Evolutionary conservation across 2,113 vertebrate genomes (phyloP).

Genomic region (Fulmarus glacialis): DNA sequence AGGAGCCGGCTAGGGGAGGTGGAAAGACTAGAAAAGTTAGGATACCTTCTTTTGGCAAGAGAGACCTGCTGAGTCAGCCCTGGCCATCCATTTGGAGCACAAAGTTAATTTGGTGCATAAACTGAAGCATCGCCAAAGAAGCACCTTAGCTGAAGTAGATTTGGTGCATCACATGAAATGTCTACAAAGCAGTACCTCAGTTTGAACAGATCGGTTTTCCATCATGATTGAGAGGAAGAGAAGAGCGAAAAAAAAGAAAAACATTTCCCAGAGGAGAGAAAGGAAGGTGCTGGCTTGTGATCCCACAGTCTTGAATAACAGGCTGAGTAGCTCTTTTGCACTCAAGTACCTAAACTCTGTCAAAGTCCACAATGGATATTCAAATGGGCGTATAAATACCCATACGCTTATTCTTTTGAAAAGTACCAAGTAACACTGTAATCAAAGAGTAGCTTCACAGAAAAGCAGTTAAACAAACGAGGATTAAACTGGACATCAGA

Average conservation of each 20-base stretch:
- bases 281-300: neutral
- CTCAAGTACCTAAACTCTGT: neutral
- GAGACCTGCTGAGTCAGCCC: neutral
- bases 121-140: neutral
- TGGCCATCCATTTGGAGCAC: neutral
- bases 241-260: neutral
- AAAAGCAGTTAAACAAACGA: neutral
- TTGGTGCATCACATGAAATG: neutral
- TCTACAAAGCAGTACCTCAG: neutral
- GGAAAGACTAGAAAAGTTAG: neutral
- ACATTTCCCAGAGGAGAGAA: neutral
- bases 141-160: neutral
- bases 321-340: neutral
- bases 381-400: neutral
- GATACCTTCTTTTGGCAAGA: neutral
- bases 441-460: neutral
- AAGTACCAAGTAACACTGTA: neutral
- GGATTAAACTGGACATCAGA: neutral
- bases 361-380: neutral
- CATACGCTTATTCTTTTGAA: neutral
- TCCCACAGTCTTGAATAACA: neutral
- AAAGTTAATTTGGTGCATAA: neutral
- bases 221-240: neutral
- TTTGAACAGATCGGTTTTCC: neutral
- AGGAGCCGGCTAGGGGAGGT: neutral